Evolutionary conservation across 2,113 vertebrate species (phyloP).

Genomic region (Neomonachus schauinslandi): DNA sequence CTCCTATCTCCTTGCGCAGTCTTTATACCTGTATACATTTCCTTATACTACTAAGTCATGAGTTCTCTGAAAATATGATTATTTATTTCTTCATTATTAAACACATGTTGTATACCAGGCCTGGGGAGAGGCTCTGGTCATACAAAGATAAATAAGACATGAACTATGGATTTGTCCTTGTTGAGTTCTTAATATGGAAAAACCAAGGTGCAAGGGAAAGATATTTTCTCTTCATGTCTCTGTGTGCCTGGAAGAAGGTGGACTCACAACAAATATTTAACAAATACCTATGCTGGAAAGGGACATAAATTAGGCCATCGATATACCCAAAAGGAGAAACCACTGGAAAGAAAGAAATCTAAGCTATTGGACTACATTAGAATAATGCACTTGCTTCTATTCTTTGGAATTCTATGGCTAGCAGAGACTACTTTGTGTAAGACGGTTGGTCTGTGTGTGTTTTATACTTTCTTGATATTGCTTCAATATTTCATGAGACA

Average conservation of each 20-base stretch:
- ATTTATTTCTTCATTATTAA: neutral
- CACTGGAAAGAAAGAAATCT: neutral
- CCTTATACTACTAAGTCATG: neutral
- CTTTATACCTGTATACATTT: neutral
- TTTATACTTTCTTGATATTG: neutral
- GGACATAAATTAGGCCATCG: neutral
- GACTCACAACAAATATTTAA: neutral
- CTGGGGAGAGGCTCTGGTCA: neutral
- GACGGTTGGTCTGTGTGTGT: neutral
- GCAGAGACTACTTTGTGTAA: neutral
- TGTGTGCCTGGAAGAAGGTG: neutral
- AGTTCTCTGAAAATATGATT: neutral
- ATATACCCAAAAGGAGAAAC: neutral
- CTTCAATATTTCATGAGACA: neutral
- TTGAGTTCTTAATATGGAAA: neutral
- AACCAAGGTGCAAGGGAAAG: neutral
- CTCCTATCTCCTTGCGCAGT: accelerated
- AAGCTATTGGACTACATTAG: neutral
- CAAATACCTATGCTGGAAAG: neutral
- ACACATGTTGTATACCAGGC: neutral
- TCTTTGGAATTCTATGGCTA: neutral
- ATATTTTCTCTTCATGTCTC: neutral
- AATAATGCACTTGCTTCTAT: neutral
- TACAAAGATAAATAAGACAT: neutral
- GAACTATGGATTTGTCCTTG: neutral